Evolutionary conservation across 2,113 vertebrate species (phyloP), one percentile per base, ranked within the genome.

Genomic region (Felis catus): DNA sequence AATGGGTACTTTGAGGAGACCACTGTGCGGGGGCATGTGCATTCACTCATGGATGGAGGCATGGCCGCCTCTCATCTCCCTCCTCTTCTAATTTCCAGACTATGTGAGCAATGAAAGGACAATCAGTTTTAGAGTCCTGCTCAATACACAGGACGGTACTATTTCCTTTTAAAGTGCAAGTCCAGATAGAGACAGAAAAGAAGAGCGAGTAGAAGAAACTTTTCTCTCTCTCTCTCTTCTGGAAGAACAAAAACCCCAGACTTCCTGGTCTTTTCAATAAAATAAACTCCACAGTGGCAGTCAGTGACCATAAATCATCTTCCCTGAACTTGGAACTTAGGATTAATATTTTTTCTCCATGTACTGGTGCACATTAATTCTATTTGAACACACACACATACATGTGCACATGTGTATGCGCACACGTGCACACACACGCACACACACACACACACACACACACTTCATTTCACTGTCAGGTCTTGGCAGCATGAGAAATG

Each of bases 161-260:
- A 39, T 63, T 70, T 71, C 82, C 63, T 63, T 81, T 91, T 21
- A 53, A 94, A 70, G 10, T 11, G 0, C 19, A 93, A 79, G 53
- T 81, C 80, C 85, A 96, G 78, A 93, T 65, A 92, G 79, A 95
- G 89, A 88, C 48, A 91, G 9, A 65, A 92, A 82, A 68, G 41
- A 55, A 65, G 8, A 76, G 7, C 29, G 16, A 39, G 19, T 29
- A 19, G 23, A 74, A 95, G 58, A 84, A 53, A 84, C 1, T 5
- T 5, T 5, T 66, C 33, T 63, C 23, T n/a, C 63, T 63, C 19
- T 36, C 39, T 51, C 66, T 73, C 16, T 81, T 58, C n/a, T 18
- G 18, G 41, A 82, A 10, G 58, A 89, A 81, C 41, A 39, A 79
- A 91, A 70, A 31, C 31, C 21, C 48, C 76, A 76, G 55, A 29